phyloP scores from a whole-genome alignment of 1,140 invertebrate genomes.

The Frieseomelitta varia region DNA sequence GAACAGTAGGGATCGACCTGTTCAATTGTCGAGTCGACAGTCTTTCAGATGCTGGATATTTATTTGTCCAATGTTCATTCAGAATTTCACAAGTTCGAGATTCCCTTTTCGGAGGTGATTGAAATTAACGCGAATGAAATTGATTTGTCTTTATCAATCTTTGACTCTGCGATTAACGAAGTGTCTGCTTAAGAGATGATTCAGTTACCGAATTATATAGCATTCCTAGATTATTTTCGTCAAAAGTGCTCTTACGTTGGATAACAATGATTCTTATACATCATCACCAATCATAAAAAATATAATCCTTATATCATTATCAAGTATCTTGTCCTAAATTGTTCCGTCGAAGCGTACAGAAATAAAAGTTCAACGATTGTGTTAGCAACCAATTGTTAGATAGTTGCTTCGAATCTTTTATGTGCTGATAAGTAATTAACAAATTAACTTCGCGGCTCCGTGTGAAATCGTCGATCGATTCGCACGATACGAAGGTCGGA shows the following conservation, averaged over 20 bases:
- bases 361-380: not conserved
- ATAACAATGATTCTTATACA: too few relatives aligned
- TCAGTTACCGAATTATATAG: too few relatives aligned
- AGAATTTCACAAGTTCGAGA: not conserved
- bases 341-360: not conserved
- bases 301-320: too few relatives aligned
- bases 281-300: too few relatives aligned
- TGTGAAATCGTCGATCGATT: not conserved
- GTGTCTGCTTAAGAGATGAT: too few relatives aligned
- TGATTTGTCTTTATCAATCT: not conserved
- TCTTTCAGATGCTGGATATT: rapidly evolving
- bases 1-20: not conserved
- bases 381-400: not conserved
- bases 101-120: too few relatives aligned
- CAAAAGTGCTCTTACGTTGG: too few relatives aligned
- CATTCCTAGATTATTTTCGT: too few relatives aligned
- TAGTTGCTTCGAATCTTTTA: not conserved
- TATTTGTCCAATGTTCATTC: not conserved
- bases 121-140: not conserved
- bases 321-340: not conserved
- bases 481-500: not conserved
- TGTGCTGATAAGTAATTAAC: too few relatives aligned
- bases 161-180: not conserved
- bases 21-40: too few relatives aligned
- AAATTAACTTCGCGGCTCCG: too few relatives aligned